Evolutionary conservation across 2,113 vertebrate species (phyloP).

Genomic region (Triplophysa rosa): DNA sequence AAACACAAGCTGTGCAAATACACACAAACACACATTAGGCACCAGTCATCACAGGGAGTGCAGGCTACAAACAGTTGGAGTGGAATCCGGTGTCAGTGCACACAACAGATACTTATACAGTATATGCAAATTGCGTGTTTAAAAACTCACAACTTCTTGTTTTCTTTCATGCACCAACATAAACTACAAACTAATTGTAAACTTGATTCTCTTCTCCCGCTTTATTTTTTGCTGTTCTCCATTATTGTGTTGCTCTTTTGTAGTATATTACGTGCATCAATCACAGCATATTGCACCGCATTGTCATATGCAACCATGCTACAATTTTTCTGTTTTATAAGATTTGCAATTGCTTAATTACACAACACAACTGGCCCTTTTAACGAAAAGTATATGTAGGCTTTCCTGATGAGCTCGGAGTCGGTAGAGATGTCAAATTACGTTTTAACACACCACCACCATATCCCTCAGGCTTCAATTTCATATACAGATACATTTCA

Average conservation of each 20-base stretch:
- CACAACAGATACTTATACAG: background rate
- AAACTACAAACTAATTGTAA: too few relatives aligned
- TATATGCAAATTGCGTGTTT: too few relatives aligned
- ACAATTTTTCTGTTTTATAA: background rate
- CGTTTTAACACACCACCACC: background rate
- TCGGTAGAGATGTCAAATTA: background rate
- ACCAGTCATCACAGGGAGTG: conserved; percentile 7
- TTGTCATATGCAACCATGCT: background rate
- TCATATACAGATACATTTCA: background rate
- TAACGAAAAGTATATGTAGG: background rate
- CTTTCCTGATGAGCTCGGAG: background rate
- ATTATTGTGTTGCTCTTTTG: conserved; percentile 19
- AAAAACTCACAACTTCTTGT: too few relatives aligned
- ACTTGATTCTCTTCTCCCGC: background rate
- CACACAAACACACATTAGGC: conserved; percentile 8
- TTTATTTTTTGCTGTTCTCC: conserved; percentile 10
- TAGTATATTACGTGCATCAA: background rate
- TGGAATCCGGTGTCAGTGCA: background rate
- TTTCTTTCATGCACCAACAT: too few relatives aligned
- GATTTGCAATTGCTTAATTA: background rate
- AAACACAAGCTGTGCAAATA: conserved; percentile 33
- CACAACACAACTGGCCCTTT: background rate
- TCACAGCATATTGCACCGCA: background rate
- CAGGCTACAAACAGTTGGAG: conserved; percentile 13
- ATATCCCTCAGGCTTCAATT: background rate